Evolutionary conservation across 1,140 invertebrate genomes (phyloP).

Genomic region (Drosophila chauvacae): DNA sequence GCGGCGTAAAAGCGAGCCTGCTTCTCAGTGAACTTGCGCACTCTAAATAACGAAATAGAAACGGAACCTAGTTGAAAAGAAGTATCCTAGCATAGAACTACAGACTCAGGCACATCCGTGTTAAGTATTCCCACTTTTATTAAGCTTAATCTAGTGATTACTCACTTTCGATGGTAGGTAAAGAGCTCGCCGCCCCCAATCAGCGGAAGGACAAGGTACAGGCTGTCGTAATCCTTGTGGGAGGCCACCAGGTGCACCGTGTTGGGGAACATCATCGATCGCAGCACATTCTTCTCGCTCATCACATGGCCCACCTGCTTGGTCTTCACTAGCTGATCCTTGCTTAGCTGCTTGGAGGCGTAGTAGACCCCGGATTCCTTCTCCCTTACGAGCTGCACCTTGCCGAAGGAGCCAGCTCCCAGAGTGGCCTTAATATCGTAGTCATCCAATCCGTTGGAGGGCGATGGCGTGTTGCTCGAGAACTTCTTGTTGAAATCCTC

Average conservation of each 20-base stretch:
- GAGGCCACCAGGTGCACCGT: conserved; percentile 92
- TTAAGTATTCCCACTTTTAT: background rate
- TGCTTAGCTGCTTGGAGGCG: conserved; percentile 97
- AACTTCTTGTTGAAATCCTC: conserved; percentile 71
- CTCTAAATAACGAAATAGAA: conserved; percentile 30
- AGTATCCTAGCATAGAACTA: background rate
- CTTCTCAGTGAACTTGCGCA: conserved; percentile 91
- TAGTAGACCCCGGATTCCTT: conserved; percentile 85
- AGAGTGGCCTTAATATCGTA: conserved; percentile 60
- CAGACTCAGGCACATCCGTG: background rate
- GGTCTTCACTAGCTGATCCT: conserved; percentile 93
- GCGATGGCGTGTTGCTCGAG: conserved; percentile 52
- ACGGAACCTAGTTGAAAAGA: background rate
- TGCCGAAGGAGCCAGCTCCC: conserved; percentile 74
- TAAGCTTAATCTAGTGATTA: background rate
- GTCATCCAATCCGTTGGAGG: conserved; percentile 57
- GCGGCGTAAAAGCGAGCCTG: conserved; percentile 95
- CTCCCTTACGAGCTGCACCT: conserved; percentile 67
- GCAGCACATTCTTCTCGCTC: conserved; percentile 94
- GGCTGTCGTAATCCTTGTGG: conserved; percentile 94
- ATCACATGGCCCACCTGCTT: conserved; percentile 94
- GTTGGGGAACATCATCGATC: conserved; percentile 93
- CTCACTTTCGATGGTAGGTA: conserved; percentile 88
- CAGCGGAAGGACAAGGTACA: conserved; percentile 93
- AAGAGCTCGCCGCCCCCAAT: conserved; percentile 94